Evolutionary conservation across 2,797 vertebrate species (phyloP).

Genomic region (Channallabes apus): DNA sequence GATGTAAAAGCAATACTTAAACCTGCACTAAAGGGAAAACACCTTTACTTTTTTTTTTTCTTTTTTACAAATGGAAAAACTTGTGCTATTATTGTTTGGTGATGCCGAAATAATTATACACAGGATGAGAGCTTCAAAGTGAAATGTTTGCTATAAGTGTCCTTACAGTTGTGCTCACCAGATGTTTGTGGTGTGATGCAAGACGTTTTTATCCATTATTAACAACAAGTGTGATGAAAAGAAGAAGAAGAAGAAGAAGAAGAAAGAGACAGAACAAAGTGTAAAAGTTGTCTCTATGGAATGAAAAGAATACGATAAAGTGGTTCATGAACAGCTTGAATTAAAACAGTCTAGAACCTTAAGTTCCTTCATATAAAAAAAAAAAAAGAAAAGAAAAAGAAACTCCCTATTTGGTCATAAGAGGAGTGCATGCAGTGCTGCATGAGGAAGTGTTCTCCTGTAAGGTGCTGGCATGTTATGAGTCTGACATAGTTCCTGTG

Average conservation of each 20-base stretch:
- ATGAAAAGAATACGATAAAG: constrained; percentile 10
- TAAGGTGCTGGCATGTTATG: constrained; percentile 54
- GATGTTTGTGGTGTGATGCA: constrained; percentile 64
- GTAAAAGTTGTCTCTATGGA: constrained; percentile 16
- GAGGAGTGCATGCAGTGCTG: constrained; percentile 18
- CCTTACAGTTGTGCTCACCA: constrained; percentile 61
- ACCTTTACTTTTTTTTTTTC: background rate
- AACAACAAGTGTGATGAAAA: constrained; percentile 64
- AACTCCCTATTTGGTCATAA: constrained; percentile 39
- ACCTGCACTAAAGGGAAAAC: constrained; percentile 29
- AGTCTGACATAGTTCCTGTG: constrained; percentile 65
- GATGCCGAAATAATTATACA: constrained; percentile 65
- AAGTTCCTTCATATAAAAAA: background rate
- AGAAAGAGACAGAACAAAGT: constrained; percentile 56
- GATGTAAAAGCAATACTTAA: constrained; percentile 43
- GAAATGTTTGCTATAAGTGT: constrained; percentile 58
- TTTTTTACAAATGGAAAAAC: constrained; percentile 56
- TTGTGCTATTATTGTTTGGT: constrained; percentile 62
- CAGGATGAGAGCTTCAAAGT: constrained; percentile 54
- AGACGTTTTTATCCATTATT: constrained; percentile 64
- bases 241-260: constrained; percentile 63
- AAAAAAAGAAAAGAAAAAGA: background rate
- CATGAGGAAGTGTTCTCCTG: constrained; percentile 46
- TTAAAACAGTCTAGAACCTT: constrained; percentile 1
- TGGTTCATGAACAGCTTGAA: background rate